Evolutionary conservation across 2,113 vertebrate species (phyloP).

Genomic region (Excalfactoria chinensis): DNA sequence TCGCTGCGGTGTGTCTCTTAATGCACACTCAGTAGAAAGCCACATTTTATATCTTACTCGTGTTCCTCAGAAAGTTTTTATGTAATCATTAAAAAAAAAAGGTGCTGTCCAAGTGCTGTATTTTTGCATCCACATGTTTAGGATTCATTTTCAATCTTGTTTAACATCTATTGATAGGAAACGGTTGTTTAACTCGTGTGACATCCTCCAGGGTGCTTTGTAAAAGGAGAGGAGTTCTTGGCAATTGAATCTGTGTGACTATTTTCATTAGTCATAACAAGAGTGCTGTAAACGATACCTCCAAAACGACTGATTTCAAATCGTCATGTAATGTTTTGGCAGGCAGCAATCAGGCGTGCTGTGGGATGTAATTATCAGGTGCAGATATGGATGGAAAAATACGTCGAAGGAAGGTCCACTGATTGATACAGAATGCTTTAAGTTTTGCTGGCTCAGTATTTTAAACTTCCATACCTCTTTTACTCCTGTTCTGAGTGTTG

Average conservation of each 20-base stretch:
- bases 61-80: background rate
- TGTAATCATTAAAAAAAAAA: background rate
- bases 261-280: background rate
- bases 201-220: background rate
- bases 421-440: background rate
- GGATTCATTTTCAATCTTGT: background rate
- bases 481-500: background rate
- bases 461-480: background rate
- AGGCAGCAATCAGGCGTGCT: slow-evolving; percentile 27
- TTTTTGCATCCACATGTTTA: background rate
- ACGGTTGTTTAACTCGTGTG: background rate
- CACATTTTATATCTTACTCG: background rate
- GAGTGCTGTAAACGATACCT: slow-evolving; percentile 1
- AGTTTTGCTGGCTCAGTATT: background rate
- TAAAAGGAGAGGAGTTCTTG: background rate
- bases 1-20: background rate
- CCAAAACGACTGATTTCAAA: slow-evolving; percentile 11
- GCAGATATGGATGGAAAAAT: background rate
- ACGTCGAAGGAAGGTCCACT: background rate
- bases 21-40: background rate
- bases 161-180: background rate
- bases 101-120: background rate
- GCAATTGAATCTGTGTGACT: background rate
- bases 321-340: slow-evolving; percentile 32
- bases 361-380: slow-evolving; percentile 4